Evolutionary conservation across 2,113 vertebrate genomes (phyloP), one percentile per base, ranked within the genome.

Genomic region (Caretta caretta): DNA sequence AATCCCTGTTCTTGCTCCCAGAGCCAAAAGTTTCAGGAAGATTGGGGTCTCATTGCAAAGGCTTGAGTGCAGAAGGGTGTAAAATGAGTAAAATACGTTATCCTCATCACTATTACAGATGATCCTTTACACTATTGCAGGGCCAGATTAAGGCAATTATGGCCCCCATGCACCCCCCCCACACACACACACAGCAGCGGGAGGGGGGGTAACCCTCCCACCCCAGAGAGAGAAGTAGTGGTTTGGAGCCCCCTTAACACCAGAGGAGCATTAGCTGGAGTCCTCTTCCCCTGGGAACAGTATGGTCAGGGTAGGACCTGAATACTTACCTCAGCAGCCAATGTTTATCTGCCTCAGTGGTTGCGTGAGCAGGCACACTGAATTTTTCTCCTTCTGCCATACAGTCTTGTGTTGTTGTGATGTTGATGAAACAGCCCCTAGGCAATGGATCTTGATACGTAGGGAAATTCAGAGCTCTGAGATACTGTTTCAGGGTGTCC

Each of bases 391-490:
- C 2, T 86, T 84, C 46, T 87, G 51, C n/a, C 29, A 19, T 6
- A 9, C 35, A 22, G 57, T 75, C 3, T 12, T 49, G n/a, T 49
- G 10, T 14, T 72, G 38, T 2, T 80, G 17, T 62, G 25, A 10
- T 1, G 51, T 8, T 5, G 3, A 62, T 59, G 0, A 0, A 83
- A 13, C 62, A n/a, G 59, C 31, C 8, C 16, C 35, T 11, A 24
- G 49, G 51, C 19, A 92, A 48, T 49, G 14, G 13, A 29, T 49
- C 24, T 49, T 46, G 20, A 80, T 20, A 19, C 31, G 51, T 11
- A 80, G 49, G 31, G 35, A 80, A 51, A 50, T 53, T 80, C 31
- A 53, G 6, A 80, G 49, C 79, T n/a, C 4, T 80, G 31, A n/a
- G 31, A 51, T 35, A 31, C 27, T 12, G 27, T 80, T 80, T 19